Evolutionary conservation across 2,797 vertebrate genomes (phyloP).

Genomic region (Sternarchorhynchus goeldii): DNA sequence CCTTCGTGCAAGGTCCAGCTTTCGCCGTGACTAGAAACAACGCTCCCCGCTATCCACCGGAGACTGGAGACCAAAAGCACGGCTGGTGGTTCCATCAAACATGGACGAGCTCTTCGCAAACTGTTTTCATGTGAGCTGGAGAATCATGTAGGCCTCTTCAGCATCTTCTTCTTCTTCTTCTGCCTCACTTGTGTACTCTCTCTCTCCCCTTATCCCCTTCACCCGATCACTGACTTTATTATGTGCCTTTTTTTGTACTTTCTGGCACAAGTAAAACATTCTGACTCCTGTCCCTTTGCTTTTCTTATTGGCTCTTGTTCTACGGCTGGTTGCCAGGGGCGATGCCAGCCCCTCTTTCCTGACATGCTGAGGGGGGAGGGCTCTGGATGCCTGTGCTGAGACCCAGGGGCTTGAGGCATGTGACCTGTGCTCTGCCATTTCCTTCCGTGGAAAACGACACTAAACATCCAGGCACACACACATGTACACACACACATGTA

Average conservation of each 20-base stretch:
- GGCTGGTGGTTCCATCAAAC: conserved; percentile 60
- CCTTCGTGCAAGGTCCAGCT: neutral
- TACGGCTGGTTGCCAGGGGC: neutral
- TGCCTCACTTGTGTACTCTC: neutral
- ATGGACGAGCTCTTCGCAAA: conserved; percentile 50
- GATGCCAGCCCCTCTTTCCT: neutral
- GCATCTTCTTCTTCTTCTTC: neutral
- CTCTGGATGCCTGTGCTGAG: conserved; percentile 42
- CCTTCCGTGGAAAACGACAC: conserved; percentile 44
- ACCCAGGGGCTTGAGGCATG: conserved; percentile 11
- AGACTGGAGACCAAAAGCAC: conserved; percentile 32
- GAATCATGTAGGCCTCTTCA: conserved; percentile 50
- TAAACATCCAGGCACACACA: conserved; percentile 4
- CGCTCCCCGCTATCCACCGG: conserved; percentile 47
- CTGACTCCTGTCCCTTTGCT: neutral
- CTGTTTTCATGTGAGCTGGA: conserved; percentile 50
- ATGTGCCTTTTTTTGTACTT: neutral
- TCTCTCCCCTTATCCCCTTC: neutral
- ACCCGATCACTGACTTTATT: neutral
- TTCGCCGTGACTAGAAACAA: conserved; percentile 56
- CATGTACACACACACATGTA: conserved; percentile 8
- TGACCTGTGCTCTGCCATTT: conserved; percentile 40
- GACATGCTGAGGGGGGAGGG: neutral
- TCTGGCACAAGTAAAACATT: conserved; percentile 16
- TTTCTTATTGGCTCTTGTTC: too few species aligned